Evolutionary conservation across 2,113 vertebrate species (phyloP).

Genomic region (Scophthalmus maximus): DNA sequence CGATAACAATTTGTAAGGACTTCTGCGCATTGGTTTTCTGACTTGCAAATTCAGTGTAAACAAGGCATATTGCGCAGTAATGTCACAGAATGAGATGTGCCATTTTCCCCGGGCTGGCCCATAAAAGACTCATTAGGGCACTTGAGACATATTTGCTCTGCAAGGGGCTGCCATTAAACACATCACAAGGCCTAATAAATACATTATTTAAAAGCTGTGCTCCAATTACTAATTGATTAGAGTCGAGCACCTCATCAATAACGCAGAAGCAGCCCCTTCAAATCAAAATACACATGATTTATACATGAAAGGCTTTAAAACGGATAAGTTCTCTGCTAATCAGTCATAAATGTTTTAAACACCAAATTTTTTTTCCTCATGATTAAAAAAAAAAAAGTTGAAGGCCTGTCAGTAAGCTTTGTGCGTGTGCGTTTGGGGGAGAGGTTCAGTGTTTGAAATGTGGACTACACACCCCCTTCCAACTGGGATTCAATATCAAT

Average conservation of each 20-base stretch:
- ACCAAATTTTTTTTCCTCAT: slow-evolving; percentile 65
- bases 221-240: slow-evolving; percentile 87
- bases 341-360: slow-evolving; percentile 85
- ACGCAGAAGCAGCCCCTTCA: slow-evolving; percentile 82
- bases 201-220: slow-evolving; percentile 86
- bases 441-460: slow-evolving; percentile 56
- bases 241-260: slow-evolving; percentile 85
- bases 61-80: slow-evolving; percentile 74
- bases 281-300: slow-evolving; percentile 86
- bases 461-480: slow-evolving; percentile 52
- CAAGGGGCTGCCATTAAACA: slow-evolving; percentile 82
- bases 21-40: slow-evolving; percentile 61
- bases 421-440: slow-evolving; percentile 3
- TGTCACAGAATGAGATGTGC: slow-evolving; percentile 76
- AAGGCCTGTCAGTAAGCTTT: slow-evolving; percentile 63
- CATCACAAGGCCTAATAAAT: slow-evolving; percentile 85
- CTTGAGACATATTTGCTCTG: slow-evolving; percentile 81
- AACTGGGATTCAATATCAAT: slow-evolving; percentile 65
- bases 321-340: slow-evolving; percentile 84
- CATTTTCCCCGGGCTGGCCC: slow-evolving; percentile 76
- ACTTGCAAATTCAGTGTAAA: slow-evolving; percentile 76
- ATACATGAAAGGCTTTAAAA: slow-evolving; percentile 86
- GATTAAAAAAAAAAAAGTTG: slow-evolving; percentile 49
- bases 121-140: slow-evolving; percentile 84
- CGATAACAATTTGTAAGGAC: slow-evolving; percentile 69